Conservation (phyloP, 2,113 vertebrate species). For the Baryphthengus martii region DNA sequence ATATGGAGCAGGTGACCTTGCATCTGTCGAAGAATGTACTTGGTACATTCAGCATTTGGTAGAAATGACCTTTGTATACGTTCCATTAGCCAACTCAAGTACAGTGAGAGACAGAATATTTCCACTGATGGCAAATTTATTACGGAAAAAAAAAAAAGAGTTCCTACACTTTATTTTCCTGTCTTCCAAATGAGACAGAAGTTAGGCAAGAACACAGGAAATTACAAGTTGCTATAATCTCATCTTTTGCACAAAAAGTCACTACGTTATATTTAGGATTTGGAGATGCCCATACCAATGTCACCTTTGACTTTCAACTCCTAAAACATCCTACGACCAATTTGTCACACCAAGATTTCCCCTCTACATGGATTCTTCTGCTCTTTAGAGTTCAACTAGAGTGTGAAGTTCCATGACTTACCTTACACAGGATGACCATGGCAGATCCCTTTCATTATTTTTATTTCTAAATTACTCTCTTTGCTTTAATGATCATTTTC, state of each 20-base stretch:
- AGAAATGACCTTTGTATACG: background rate
- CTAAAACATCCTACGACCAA: background rate
- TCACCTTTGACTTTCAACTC: background rate
- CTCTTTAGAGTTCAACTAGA: background rate
- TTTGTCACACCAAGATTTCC: background rate
- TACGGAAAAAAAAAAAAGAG: background rate
- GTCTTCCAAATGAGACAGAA: background rate
- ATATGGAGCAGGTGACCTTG: constrained; percentile 65
- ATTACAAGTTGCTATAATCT: background rate
- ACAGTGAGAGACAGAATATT: background rate
- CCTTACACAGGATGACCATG: background rate
- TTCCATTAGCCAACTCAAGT: background rate
- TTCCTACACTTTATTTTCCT: background rate
- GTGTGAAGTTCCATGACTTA: background rate
- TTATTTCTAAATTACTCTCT: background rate
- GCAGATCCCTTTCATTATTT: background rate
- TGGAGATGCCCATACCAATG: background rate
- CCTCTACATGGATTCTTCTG: background rate
- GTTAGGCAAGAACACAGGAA: background rate
- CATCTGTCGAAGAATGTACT: background rate
- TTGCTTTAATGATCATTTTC: background rate
- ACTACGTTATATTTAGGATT: background rate
- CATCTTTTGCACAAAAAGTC: background rate
- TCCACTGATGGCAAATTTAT: background rate
- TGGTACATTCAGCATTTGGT: background rate